Base-by-base conservation (phyloP, 2,888 invertebrate genomes). In the Diaphora mendica region DNA sequence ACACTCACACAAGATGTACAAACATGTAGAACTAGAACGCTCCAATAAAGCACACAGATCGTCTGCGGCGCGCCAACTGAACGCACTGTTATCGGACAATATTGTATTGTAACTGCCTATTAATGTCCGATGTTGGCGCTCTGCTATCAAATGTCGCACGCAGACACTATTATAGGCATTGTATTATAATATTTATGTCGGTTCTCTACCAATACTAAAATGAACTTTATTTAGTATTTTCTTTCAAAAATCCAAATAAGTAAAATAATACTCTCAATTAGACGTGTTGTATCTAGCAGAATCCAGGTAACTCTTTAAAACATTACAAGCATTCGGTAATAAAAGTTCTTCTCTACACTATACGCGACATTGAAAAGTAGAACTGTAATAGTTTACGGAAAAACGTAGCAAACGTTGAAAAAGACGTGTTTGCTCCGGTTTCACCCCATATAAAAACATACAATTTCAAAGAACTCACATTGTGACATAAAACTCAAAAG, bases 1-100 rank as follows among this genome's bases (percentile, higher is more conserved):
- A 0, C 5, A 23, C 20, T 51, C 17, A 35, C 7, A 42, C 7
- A 62, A 44, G 62, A 70, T 70, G 62, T 23, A 39, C 17, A 70
- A 62, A 26, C 30, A 69, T 23, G 26, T 33, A 15, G 42, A 30
- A 5, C 20, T 30, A 62, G 42, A 17, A 11, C 13, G 44, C 33
- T 39, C 81, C 84, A 83, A 80, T 83, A 78, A 83, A 82, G 82
- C 69, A 77, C 77, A 82, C 80, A 79, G 82, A 82, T 77, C 75
- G 84, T 73, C 64, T 79, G 77, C 68, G 77, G 74, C 74, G 64
- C 72, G 80, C 82, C 73, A 74, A 71, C 77, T 44, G 80, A 76
- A 74, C 73, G 73, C 68, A 71, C 71, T 51, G 79, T 69, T 83
- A 83, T 83, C 83, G 51, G 42, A 66, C 82, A 73, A 77, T 78